These are phyloP conservation scores for Heterodera filipjevi DNA, from an alignment of 2,888 invertebrate species.

Conservation along the genomic window DNA sequence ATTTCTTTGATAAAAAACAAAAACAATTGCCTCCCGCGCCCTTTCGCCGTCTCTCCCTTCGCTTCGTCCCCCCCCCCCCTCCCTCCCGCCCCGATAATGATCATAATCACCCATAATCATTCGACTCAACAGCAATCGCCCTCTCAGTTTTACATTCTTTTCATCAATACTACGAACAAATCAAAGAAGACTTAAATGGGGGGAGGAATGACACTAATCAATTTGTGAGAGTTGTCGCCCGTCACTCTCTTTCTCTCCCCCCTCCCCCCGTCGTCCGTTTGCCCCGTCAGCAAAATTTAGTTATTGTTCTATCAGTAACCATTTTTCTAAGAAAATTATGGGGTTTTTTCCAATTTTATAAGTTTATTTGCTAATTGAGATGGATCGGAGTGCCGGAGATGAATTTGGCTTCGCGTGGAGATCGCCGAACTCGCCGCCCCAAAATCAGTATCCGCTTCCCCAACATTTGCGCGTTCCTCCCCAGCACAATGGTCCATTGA, in stretches of 20 bases:
- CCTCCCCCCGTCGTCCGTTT: background rate
- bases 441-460: background rate
- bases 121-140: background rate
- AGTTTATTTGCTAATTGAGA: background rate
- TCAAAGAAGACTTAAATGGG: background rate
- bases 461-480: background rate
- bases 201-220: background rate
- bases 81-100: background rate
- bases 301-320: background rate
- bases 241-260: background rate
- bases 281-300: no score
- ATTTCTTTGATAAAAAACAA: no score
- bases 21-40: background rate
- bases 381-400: background rate
- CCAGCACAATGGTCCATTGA: background rate
- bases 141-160: background rate
- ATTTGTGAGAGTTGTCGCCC: background rate
- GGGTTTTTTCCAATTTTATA: no score
- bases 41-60: background rate
- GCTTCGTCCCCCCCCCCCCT: background rate
- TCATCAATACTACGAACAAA: background rate
- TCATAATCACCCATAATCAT: background rate
- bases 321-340: no score
- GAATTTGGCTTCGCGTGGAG: background rate
- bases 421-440: background rate